Percentiles rank a stretch among this genome's conserved stretches.
These are phyloP conservation scores for Siniperca chuatsi DNA, from an alignment of 2,113 vertebrate genomes.

Conservation along the genomic window DNA sequence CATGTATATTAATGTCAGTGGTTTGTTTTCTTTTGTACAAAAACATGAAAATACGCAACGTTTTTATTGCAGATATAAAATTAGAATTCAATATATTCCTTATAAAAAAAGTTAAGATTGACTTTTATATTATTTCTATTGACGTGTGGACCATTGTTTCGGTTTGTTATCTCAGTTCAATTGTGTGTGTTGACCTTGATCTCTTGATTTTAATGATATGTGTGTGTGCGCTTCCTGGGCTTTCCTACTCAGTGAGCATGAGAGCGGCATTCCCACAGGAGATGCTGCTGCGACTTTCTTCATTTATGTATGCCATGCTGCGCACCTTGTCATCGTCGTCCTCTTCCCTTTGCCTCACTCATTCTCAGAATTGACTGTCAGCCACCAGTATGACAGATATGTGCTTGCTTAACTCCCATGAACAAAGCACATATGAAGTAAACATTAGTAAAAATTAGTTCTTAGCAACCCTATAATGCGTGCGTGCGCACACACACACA, in stretches of 20 bases:
- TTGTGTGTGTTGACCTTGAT: constrained; percentile 33
- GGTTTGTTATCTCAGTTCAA: constrained; percentile 21
- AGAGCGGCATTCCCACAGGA: constrained; percentile 65
- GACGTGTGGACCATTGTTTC: not conserved
- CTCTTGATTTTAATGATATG: constrained; percentile 61
- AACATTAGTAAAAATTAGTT: constrained; percentile 59
- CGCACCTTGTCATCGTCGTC: not conserved
- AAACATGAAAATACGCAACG: not conserved
- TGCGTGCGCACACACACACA: constrained; percentile 14
- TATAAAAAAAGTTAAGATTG: not conserved
- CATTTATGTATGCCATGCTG: constrained; percentile 28
- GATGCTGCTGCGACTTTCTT: constrained; percentile 39
- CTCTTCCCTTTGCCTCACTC: not conserved
- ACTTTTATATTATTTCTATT: constrained; percentile 5
- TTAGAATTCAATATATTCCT: not conserved
- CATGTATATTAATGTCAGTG: not conserved
- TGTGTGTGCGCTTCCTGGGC: constrained; percentile 35
- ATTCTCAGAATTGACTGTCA: not conserved
- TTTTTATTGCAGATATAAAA: not conserved
- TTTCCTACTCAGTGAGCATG: constrained; percentile 66
- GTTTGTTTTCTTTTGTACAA: not conserved
- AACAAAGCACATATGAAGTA: constrained; percentile 54
- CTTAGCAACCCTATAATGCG: constrained; percentile 62
- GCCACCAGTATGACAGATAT: constrained; percentile 55
- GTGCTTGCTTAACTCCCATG: constrained; percentile 33